Conservation (phyloP, 2,888 invertebrate genomes). For the Rhingia campestris region DNA sequence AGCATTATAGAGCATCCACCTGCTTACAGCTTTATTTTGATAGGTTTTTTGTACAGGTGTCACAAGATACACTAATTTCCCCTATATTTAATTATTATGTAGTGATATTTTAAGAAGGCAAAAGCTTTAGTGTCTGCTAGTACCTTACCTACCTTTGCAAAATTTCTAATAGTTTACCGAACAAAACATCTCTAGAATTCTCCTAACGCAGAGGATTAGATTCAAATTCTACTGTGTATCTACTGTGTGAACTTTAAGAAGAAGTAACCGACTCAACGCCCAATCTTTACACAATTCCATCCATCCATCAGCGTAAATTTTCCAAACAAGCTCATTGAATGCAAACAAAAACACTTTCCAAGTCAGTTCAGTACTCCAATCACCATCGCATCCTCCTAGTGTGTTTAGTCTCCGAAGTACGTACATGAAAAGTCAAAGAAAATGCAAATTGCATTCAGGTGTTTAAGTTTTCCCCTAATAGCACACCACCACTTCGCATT, state of each 20-base stretch:
- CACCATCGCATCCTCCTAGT: background rate
- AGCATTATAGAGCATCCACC: too few species aligned
- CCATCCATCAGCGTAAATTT: slow-evolving; percentile 14
- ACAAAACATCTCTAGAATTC: too few species aligned
- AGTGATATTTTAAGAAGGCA: too few species aligned
- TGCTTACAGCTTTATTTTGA: too few species aligned
- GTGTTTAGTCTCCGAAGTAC: background rate
- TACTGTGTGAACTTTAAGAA: background rate
- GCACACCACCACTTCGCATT: background rate
- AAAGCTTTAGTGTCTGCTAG: too few species aligned
- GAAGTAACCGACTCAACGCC: background rate
- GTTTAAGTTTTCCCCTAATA: slow-evolving; percentile 41
- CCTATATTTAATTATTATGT: too few species aligned
- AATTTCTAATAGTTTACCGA: too few species aligned
- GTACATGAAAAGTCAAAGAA: slow-evolving; percentile 36
- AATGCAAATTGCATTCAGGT: slow-evolving; percentile 49
- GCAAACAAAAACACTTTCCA: slow-evolving; percentile 1
- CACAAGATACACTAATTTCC: too few species aligned
- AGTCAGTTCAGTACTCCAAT: background rate
- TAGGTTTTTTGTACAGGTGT: too few species aligned
- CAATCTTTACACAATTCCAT: background rate
- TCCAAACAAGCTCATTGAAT: slow-evolving; percentile 26
- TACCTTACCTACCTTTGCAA: too few species aligned
- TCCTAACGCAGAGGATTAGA: background rate
- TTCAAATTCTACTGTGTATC: background rate